Conservation (phyloP, 2,113 vertebrate genomes). For the Taurulus bubalis region DNA sequence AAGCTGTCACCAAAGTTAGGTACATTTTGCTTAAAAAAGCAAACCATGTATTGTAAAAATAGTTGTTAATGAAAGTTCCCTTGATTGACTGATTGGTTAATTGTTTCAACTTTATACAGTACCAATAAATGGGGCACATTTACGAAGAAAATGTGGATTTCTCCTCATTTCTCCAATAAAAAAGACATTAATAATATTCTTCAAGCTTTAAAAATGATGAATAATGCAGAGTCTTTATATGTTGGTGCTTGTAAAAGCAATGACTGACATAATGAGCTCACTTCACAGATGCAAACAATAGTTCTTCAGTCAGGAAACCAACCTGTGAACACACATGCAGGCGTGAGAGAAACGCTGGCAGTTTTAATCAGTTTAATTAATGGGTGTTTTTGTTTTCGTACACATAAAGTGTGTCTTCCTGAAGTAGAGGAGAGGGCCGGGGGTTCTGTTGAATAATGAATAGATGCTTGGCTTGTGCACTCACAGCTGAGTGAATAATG, state of each 20-base stretch:
- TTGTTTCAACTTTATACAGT: neutral
- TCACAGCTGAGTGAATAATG: slow-evolving; percentile 83
- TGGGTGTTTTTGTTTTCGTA: slow-evolving; percentile 15
- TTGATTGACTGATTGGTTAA: neutral
- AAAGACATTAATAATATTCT: neutral
- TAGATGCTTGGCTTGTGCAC: slow-evolving; percentile 78
- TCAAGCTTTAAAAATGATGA: neutral
- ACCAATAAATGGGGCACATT: neutral
- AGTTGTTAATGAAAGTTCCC: neutral
- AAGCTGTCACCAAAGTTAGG: neutral
- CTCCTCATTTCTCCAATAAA: neutral
- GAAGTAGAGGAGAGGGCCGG: slow-evolving; percentile 31
- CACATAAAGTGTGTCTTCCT: slow-evolving; percentile 48
- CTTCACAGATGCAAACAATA: neutral
- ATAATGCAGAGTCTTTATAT: neutral
- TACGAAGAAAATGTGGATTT: neutral
- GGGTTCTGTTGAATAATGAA: slow-evolving; percentile 81
- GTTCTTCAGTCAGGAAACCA: slow-evolving; percentile 11
- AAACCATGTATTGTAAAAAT: neutral
- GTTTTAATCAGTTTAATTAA: slow-evolving; percentile 31
- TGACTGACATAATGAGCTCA: slow-evolving; percentile 1
- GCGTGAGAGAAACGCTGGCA: slow-evolving; percentile 3
- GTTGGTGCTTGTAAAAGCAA: neutral
- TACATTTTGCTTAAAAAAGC: neutral
- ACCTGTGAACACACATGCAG: neutral